A percentile compares a stretch with the other conserved stretches of the same genome.
Evolutionary conservation across 2,797 vertebrate species (phyloP).

Genomic region (Rhabdophis nuchalis): DNA sequence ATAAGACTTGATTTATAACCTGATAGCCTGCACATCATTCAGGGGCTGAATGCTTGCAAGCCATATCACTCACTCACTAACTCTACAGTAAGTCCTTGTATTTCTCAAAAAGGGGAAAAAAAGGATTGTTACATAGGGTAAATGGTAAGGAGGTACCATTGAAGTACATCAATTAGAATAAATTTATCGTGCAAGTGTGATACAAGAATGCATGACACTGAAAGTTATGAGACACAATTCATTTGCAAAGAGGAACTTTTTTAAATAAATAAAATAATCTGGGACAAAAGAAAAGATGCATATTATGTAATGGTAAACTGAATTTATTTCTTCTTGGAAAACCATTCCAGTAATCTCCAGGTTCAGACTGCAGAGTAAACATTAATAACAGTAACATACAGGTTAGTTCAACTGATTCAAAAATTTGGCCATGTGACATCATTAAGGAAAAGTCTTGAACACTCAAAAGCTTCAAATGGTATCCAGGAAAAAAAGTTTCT

Average conservation of each 20-base stretch:
- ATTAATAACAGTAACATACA: slow-evolving; percentile 99
- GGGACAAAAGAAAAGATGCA: slow-evolving; percentile 67
- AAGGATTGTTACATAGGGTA: neutral
- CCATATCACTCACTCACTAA: neutral
- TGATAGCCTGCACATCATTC: neutral
- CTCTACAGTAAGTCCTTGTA: neutral
- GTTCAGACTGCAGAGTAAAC: slow-evolving; percentile 96
- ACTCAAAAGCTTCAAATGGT: slow-evolving; percentile 79
- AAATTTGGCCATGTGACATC: slow-evolving; percentile 85
- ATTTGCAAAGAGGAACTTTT: slow-evolving; percentile 33
- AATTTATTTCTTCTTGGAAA: slow-evolving; percentile 85
- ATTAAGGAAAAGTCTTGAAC: slow-evolving; percentile 80
- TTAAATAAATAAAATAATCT: slow-evolving; percentile 15
- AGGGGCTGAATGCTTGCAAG: neutral
- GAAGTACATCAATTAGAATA: neutral
- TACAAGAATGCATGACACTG: neutral
- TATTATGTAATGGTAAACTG: slow-evolving; percentile 82
- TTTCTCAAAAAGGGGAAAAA: neutral
- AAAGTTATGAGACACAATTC: neutral
- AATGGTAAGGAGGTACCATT: slow-evolving; percentile 7
- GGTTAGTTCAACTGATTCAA: slow-evolving; percentile 89
- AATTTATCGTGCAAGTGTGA: neutral
- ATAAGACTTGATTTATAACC: neutral
- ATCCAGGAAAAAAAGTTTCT: slow-evolving; percentile 75
- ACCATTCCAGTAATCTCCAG: slow-evolving; percentile 98